Evolutionary conservation across 2,113 vertebrate species (phyloP).

Genomic region (Lycaon pictus): DNA sequence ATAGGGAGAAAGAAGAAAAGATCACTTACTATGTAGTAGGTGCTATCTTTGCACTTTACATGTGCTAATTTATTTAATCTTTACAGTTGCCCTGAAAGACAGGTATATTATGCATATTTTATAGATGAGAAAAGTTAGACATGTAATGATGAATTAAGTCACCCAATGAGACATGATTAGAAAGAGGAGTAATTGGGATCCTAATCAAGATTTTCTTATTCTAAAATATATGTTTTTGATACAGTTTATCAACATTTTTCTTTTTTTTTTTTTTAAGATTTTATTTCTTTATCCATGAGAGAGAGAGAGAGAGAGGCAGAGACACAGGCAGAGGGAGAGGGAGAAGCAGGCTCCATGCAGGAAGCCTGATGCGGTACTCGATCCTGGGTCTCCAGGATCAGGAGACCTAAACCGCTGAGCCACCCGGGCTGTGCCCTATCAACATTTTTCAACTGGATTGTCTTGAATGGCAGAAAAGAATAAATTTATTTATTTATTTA

Average conservation of each 20-base stretch:
- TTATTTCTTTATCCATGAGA: too few species aligned
- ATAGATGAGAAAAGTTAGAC: neutral
- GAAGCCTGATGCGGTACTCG: too few species aligned
- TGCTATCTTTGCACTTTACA: neutral
- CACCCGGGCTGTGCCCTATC: too few species aligned
- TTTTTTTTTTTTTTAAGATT: too few species aligned
- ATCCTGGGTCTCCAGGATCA: too few species aligned
- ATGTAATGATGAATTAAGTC: neutral
- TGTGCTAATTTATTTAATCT: neutral
- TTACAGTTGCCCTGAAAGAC: neutral
- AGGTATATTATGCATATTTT: neutral
- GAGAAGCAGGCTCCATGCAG: too few species aligned
- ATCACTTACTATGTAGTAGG: neutral
- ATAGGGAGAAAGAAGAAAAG: neutral
- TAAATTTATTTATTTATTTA: neutral
- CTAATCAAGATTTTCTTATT: slow-evolving; percentile 36
- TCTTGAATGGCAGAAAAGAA: slow-evolving; percentile 10
- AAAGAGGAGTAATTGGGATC: neutral
- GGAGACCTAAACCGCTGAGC: too few species aligned
- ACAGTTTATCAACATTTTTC: neutral
- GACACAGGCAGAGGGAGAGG: too few species aligned
- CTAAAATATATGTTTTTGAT: neutral
- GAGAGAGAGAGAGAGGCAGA: too few species aligned
- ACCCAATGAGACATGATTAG: neutral
- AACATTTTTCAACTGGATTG: neutral